These are phyloP conservation scores for Cladorhizidae sp. DNA, from an alignment of 37 sponge, comb jelly and placozoan species.

Conservation along the genomic window DNA sequence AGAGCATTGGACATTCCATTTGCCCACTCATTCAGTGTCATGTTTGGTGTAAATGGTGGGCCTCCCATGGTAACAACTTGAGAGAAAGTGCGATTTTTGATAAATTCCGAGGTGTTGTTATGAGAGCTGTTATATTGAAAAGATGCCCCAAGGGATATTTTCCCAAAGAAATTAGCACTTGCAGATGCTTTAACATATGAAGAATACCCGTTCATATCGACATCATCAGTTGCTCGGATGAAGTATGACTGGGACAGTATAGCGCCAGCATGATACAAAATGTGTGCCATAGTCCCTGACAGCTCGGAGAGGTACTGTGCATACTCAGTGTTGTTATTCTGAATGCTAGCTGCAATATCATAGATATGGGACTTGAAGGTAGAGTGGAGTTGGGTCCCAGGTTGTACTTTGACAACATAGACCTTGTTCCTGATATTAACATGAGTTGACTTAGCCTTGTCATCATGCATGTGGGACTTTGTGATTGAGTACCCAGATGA, in stretches of 20 bases:
- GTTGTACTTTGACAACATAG: slow-evolving; percentile 55
- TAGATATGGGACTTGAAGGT: slow-evolving; percentile 53
- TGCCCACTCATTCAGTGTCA: slow-evolving; percentile 72
- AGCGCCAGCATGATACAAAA: slow-evolving; percentile 64
- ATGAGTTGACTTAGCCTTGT: slow-evolving; percentile 46
- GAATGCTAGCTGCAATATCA: slow-evolving; percentile 73
- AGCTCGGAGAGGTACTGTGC: slow-evolving; percentile 70
- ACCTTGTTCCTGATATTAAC: slow-evolving; percentile 51
- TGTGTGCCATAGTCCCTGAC: slow-evolving; percentile 78
- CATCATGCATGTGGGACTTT: slow-evolving; percentile 47
- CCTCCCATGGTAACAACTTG: slow-evolving; percentile 62
- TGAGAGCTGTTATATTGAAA: neutral
- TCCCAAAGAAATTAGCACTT: slow-evolving; percentile 53
- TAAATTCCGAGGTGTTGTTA: neutral
- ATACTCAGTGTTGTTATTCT: slow-evolving; percentile 55
- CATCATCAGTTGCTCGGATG: neutral
- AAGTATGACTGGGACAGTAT: slow-evolving; percentile 54
- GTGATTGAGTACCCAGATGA: slow-evolving; percentile 26
- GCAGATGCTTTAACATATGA: slow-evolving; percentile 48
- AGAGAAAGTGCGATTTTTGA: slow-evolving; percentile 47
- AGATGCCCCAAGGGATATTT: slow-evolving; percentile 19
- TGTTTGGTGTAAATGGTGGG: slow-evolving; percentile 64
- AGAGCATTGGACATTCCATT: slow-evolving; percentile 65
- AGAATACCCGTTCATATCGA: neutral
- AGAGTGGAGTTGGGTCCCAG: slow-evolving; percentile 44